These are phyloP conservation scores for Probaryconus sp. DNA, from an alignment of 1,140 invertebrate species.

Conservation along the genomic window DNA sequence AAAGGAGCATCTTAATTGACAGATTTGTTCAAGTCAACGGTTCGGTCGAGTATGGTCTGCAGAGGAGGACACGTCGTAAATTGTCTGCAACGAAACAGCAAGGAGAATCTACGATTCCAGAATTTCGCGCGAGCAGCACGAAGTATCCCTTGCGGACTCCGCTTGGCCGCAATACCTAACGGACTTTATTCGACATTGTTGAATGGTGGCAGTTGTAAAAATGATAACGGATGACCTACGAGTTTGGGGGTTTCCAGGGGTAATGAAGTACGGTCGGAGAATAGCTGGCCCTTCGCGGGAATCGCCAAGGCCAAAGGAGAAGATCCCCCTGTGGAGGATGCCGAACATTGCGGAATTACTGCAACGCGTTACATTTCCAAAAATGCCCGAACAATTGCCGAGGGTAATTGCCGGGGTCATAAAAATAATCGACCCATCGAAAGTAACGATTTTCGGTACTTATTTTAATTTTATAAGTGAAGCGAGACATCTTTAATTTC, in stretches of 20 bases:
- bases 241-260: slow-evolving; percentile 72
- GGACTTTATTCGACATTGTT: slow-evolving; percentile 79
- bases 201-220: slow-evolving; percentile 79
- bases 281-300: slow-evolving; percentile 64
- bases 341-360: not conserved
- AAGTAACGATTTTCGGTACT: too few relatives aligned
- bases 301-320: too few relatives aligned
- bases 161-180: slow-evolving; percentile 76
- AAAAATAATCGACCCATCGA: too few relatives aligned
- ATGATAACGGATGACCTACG: slow-evolving; percentile 78
- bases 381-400: too few relatives aligned
- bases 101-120: slow-evolving; percentile 41
- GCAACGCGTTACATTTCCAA: too few relatives aligned
- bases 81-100: slow-evolving; percentile 29
- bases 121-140: slow-evolving; percentile 38
- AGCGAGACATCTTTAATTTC: too few relatives aligned
- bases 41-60: slow-evolving; percentile 21
- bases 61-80: slow-evolving; percentile 30
- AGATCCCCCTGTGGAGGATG: slow-evolving; percentile 45
- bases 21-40: slow-evolving; percentile 8
- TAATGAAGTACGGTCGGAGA: slow-evolving; percentile 78
- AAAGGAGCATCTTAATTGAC: too few relatives aligned
- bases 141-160: slow-evolving; percentile 71
- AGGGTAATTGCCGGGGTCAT: too few relatives aligned
- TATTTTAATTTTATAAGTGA: too few relatives aligned